Base-by-base conservation (phyloP, 2,888 invertebrate genomes). In the Apotomis capreana region DNA sequence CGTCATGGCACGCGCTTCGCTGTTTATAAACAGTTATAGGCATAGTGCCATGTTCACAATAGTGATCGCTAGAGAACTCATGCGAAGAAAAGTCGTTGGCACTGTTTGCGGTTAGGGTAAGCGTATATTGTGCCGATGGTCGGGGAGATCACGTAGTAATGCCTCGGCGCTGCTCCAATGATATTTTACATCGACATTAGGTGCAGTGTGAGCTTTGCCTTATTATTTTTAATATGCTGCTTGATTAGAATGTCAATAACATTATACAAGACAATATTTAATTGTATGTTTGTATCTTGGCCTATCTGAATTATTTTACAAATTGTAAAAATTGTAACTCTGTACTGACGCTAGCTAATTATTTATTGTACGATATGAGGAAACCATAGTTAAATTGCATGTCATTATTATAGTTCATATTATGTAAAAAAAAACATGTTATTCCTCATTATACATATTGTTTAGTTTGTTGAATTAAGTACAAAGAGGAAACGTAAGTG, bases 131-230 rank as follows among this genome's bases (percentile, higher is more conserved):
- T 71, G 55, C 68, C 71, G 67, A 57, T 40, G 9, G 51, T 57
- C 62, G 52, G 62, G 61, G 55, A 60, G 51, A 40, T 40, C n/a
- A 44, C 49, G 36, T 54, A 15, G 54, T 8, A 9, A 9, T 9
- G 49, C 49, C 49, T 65, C 55, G 46, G 46, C 65, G 46, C 44
- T 8, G 55, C 44, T 55, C 12, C 44, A 49, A 12, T 8, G 8
- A 15, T 13, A 49, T 54, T 37, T 46, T 8, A 52, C 26, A 26
- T 70, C 54, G 37, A 52, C 59, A 5, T 59, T 61, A 10, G 49
- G 8, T 65, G 55, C 65, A 65, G 60, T 67, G 37, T 60, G 59
- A 65, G 70, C 70, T 70, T 60, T 60, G 54, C 54, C 52, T 65
- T 70, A 64, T 12, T 51, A 5, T 40, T 10, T 37, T 36, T 49